Percentiles rank a stretch among this genome's conserved stretches.
phyloP scores from a whole-genome alignment of 2,797 vertebrate genomes.

The Hippopotamyrus pictus region DNA sequence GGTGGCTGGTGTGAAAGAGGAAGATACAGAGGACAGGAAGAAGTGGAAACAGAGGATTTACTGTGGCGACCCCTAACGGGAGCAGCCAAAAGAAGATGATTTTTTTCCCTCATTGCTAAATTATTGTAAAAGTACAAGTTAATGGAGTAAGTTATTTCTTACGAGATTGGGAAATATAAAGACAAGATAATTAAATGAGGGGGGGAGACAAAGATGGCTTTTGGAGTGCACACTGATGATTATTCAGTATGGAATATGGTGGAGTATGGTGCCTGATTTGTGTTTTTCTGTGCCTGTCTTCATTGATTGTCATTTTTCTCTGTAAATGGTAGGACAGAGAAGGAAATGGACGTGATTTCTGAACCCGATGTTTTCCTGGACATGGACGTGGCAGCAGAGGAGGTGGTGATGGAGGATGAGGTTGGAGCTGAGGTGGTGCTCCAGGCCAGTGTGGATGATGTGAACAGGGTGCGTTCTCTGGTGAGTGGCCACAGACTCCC shows the following conservation, averaged over 20 bases:
- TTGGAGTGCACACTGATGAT: neutral
- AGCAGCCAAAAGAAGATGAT: neutral
- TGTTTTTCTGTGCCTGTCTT: neutral
- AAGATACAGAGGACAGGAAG: neutral
- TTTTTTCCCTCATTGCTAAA: neutral
- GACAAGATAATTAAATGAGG: neutral
- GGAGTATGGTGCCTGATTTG: neutral
- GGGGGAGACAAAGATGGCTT: neutral
- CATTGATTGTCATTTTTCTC: neutral
- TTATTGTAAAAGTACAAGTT: neutral
- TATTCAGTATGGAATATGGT: neutral
- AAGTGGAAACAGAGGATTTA: neutral
- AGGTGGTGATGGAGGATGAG: constrained; percentile 18
- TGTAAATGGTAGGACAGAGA: neutral
- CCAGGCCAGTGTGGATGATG: neutral
- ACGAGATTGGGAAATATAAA: neutral
- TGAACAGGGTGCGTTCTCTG: neutral
- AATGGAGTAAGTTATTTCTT: neutral
- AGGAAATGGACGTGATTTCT: constrained; percentile 6
- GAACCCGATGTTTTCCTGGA: constrained; percentile 26
- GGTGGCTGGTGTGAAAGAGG: neutral
- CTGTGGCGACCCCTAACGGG: neutral
- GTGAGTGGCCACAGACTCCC: constrained; percentile 26
- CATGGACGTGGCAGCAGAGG: constrained; percentile 22
- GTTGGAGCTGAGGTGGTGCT: constrained; percentile 40